Conservation (phyloP, 2,797 vertebrate genomes). For the Stomatorhinus walkeri region DNA sequence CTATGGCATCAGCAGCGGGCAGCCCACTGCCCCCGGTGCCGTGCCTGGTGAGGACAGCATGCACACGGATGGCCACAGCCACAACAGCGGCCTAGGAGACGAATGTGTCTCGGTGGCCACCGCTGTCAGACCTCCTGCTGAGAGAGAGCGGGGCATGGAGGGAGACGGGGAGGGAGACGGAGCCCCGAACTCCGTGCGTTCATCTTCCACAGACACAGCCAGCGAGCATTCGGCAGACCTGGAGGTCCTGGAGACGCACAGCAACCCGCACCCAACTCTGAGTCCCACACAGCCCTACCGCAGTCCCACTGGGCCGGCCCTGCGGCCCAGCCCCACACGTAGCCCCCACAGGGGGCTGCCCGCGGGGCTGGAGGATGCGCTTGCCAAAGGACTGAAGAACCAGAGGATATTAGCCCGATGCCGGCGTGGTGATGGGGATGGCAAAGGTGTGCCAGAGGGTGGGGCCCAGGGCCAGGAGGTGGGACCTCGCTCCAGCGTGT, state of each 20-base stretch:
- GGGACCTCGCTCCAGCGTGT: conserved; percentile 44
- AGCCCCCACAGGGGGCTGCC: conserved; percentile 36
- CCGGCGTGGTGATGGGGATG: conserved; percentile 39
- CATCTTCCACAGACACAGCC: conserved; percentile 80
- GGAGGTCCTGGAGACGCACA: conserved; percentile 50
- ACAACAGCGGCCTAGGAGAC: conserved; percentile 19
- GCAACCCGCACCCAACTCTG: conserved; percentile 38
- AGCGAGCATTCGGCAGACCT: conserved; percentile 72
- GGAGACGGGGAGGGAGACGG: conserved; percentile 48
- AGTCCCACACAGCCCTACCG: conserved; percentile 21
- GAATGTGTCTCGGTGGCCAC: neutral
- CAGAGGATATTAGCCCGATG: conserved; percentile 73
- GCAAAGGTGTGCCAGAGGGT: conserved; percentile 15
- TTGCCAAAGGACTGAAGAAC: conserved; percentile 71
- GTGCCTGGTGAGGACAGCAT: conserved; percentile 11
- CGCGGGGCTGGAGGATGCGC: conserved; percentile 52
- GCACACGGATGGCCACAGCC: conserved; percentile 21
- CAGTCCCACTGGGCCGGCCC: conserved; percentile 19
- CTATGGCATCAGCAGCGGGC: conserved; percentile 46
- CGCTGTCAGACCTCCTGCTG: conserved; percentile 2
- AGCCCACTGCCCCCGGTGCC: conserved; percentile 40
- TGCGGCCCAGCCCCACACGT: neutral
- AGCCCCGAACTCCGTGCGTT: conserved; percentile 62
- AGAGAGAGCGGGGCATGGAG: conserved; percentile 36
- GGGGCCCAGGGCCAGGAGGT: conserved; percentile 31